Evolutionary conservation across 2,888 invertebrate species (phyloP).

Genomic region (Cheiracanthium punctorium): DNA sequence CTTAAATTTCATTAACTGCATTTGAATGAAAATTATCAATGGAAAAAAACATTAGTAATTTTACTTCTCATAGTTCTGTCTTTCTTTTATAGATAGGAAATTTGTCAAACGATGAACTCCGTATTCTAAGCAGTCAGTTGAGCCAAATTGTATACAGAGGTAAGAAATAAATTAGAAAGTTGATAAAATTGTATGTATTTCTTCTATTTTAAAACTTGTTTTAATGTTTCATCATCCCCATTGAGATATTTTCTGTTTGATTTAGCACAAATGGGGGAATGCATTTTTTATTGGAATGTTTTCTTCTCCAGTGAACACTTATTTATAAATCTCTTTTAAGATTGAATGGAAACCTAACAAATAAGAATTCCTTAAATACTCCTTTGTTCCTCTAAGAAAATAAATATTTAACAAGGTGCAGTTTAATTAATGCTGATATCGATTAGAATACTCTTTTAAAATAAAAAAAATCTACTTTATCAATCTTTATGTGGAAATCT

Average conservation of each 20-base stretch:
- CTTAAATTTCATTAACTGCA: slow-evolving; percentile 51
- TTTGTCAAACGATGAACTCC: slow-evolving; percentile 91
- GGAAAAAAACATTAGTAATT: slow-evolving; percentile 29
- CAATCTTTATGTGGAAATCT: too few relatives aligned
- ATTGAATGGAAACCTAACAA: too few relatives aligned
- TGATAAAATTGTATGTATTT: too few relatives aligned
- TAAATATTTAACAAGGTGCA: too few relatives aligned
- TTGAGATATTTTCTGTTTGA: slow-evolving; percentile 31
- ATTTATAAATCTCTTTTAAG: too few relatives aligned
- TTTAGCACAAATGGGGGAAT: slow-evolving; percentile 30
- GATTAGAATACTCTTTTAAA: too few relatives aligned
- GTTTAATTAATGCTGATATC: too few relatives aligned
- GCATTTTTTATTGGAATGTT: too few relatives aligned
- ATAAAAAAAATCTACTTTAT: too few relatives aligned
- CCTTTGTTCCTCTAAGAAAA: too few relatives aligned
- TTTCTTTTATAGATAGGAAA: slow-evolving; percentile 80
- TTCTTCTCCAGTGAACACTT: too few relatives aligned
- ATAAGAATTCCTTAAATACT: too few relatives aligned
- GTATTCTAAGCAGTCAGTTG: slow-evolving; percentile 92
- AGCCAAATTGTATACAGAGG: slow-evolving; percentile 94
- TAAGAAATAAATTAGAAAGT: slow-evolving; percentile 77
- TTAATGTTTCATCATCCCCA: slow-evolving; percentile 9
- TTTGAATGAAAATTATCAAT: slow-evolving; percentile 15
- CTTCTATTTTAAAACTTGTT: slow-evolving; percentile 14
- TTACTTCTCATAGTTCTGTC: slow-evolving; percentile 22